Base-by-base conservation (phyloP, 2,888 invertebrate genomes). In the Chromoteleia sp. region DNA sequence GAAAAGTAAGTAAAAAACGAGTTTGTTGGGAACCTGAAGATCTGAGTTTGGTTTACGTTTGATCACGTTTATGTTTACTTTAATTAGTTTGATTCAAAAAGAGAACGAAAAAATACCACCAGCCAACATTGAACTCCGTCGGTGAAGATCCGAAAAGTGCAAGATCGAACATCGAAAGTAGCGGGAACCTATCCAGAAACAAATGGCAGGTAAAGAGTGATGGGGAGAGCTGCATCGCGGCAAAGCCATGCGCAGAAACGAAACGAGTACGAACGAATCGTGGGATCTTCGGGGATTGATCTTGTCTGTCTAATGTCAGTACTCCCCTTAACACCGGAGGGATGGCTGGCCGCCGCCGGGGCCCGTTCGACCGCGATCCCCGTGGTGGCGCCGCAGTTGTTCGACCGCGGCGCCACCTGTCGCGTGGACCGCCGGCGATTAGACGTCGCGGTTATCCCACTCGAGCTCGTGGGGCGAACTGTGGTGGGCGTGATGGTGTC, bases 391-490 rank as follows among this genome's bases (percentile, higher is more conserved):
- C 63, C 6, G 14, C 48, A 17, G 52, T 52, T 33, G 14, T 1
- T 14, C n/a, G 29, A 50, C 29, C 25, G 33, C 12, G 6, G 50
- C 48, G 43, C 52, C 59, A 25, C 43, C 50, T 41, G n/a, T 39
- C n/a, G 30, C 8, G 8, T 12, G 10, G 29, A 7, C 36, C 36
- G 36, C 25, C 45, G 36, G 21, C 33, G 75, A 86, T 91, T 91
- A 91, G 86, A 92, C 91, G 63, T 90, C 91, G 81, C 91, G 91
- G 82, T 92, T 90, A 86, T 92, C 91, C 91, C 91, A 92, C 74
- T 91, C 91, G 77, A 91, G 88, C 52, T 91, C 91, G 82, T 91
- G 91, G 36, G 89, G 90, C 19, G 88, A 84, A 73, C 73, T 87
- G 74, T 89, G 90, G 14, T 41, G 76, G 17, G 5, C 56, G 14